A percentile compares a stretch with the other conserved stretches of the same genome.
These are phyloP conservation scores for Bimastos eiseni DNA, from an alignment of 2,888 invertebrate species.

Conservation along the genomic window DNA sequence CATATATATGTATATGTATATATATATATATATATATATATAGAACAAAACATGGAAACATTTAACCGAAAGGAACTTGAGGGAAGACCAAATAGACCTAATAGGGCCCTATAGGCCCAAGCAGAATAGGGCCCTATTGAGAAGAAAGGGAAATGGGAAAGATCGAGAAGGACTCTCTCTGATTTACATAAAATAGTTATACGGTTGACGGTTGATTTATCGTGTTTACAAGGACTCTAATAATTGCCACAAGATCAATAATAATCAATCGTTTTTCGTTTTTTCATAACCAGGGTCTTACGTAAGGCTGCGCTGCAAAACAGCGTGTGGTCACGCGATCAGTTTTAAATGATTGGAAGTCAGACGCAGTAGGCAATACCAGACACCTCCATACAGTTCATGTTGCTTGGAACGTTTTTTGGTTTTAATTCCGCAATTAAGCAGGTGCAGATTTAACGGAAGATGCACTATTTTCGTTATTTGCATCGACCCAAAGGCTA, in stretches of 20 bases:
- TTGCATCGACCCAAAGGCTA: background rate
- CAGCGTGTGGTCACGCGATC: conserved; percentile 13
- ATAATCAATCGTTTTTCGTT: conserved; percentile 9
- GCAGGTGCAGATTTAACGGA: background rate
- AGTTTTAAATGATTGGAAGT: background rate
- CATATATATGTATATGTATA: background rate
- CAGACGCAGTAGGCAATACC: background rate
- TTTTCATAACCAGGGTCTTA: background rate
- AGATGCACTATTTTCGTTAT: background rate
- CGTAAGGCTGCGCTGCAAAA: background rate
- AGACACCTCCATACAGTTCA: background rate
- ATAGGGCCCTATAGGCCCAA: too few relatives aligned
- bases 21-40: background rate
- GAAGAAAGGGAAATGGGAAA: background rate
- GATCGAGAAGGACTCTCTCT: background rate
- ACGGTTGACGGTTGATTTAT: background rate
- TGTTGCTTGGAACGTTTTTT: background rate
- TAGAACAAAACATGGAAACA: too few relatives aligned
- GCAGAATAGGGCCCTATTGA: background rate
- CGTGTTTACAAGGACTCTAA: background rate
- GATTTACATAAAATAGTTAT: background rate
- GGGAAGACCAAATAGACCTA: background rate
- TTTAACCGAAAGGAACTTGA: background rate
- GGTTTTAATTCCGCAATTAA: background rate
- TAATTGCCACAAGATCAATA: background rate